Evolutionary conservation across 2,113 vertebrate species (phyloP).

Genomic region (Gila orcuttii): DNA sequence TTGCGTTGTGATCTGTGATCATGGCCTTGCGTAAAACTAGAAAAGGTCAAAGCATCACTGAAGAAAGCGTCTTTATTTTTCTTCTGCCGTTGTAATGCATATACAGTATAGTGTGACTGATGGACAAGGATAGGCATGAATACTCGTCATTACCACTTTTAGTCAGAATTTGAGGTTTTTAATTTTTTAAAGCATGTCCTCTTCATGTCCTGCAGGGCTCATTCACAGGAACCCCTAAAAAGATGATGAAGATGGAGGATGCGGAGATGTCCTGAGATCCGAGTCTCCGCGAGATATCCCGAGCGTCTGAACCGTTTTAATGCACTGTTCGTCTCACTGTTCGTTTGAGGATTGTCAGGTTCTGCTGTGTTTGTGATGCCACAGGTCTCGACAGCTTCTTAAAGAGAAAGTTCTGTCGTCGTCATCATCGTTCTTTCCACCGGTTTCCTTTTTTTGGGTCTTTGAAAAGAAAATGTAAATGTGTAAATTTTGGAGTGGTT

Average conservation of each 20-base stretch:
- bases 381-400: not conserved
- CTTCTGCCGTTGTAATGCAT: not conserved
- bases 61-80: no score
- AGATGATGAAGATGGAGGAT: conserved; percentile 55
- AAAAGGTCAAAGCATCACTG: no score
- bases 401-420: not conserved
- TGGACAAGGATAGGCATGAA: not conserved
- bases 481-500: conserved; percentile 11
- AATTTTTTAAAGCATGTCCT: not conserved
- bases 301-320: not conserved
- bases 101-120: not conserved
- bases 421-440: not conserved
- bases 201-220: conserved; percentile 35
- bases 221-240: conserved; percentile 50
- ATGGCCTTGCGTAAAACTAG: no score
- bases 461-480: conserved; percentile 34
- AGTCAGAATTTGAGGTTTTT: no score
- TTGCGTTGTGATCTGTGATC: no score
- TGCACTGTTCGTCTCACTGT: conserved; percentile 33
- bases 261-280: conserved; percentile 32
- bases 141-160: not conserved
- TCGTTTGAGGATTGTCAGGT: not conserved
- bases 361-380: not conserved
- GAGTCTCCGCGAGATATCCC: not conserved
- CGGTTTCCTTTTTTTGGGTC: not conserved